These are phyloP conservation scores for Acanthosepion lycidas DNA, from an alignment of 2,888 invertebrate species.

Conservation along the genomic window DNA sequence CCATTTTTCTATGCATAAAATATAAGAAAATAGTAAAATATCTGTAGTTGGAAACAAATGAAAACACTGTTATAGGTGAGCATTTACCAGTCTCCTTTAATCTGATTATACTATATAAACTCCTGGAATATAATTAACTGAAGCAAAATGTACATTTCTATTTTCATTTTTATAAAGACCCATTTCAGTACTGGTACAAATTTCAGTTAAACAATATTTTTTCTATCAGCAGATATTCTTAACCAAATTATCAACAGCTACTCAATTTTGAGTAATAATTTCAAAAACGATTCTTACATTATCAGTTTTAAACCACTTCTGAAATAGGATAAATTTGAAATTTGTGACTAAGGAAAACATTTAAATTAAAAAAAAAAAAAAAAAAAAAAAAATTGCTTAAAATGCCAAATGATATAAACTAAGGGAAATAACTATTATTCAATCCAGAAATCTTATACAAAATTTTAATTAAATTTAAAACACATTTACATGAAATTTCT, in stretches of 20 bases:
- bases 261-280: background rate
- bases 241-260: background rate
- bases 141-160: too few species aligned
- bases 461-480: background rate
- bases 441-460: background rate
- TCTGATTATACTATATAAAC: too few species aligned
- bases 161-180: too few species aligned
- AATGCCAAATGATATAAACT: background rate
- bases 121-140: too few species aligned
- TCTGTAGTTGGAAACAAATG: too few species aligned
- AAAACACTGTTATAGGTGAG: too few species aligned
- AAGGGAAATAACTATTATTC: background rate
- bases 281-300: constrained; percentile 35
- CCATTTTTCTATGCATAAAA: too few species aligned
- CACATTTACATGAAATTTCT: too few species aligned
- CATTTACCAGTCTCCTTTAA: too few species aligned
- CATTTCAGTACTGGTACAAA: too few species aligned
- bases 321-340: background rate
- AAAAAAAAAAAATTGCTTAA: background rate
- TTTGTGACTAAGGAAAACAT: background rate
- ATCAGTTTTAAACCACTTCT: constrained; percentile 24
- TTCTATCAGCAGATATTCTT: background rate
- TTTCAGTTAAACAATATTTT: background rate
- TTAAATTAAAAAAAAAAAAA: background rate
- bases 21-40: too few species aligned